Evolutionary conservation across 2,888 invertebrate genomes (phyloP), one percentile per base, ranked within the genome.

Genomic region (Caenorhabditis macrosperma): DNA sequence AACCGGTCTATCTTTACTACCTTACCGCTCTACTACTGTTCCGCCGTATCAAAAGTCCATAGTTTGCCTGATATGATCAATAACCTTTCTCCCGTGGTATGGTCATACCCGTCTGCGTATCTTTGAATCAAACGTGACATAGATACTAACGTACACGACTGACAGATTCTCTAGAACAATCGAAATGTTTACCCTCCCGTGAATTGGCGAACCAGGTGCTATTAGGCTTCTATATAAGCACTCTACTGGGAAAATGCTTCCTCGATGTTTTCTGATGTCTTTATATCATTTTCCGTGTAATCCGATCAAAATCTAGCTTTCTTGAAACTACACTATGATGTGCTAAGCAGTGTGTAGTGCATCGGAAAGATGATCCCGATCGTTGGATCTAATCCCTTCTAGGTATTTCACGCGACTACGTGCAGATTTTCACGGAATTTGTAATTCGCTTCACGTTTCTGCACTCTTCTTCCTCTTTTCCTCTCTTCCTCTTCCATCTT

Each of bases 91-190:
- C 30, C 17, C 17, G 24, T n/a, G 24, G 41, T 33, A 46, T 57
- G 30, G 20, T 64, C 30, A 59, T 59, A 74, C 66, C 50, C 64
- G 74, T 64, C 74, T 74, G 72, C 63, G 72, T 64, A 35, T 72
- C 72, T 61, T 9, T 46, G 35, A 12, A 54, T 30, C 1, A 20
- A 61, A 44, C 60, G 60, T 60, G 52, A 63, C 52, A 55, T n/a
- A 71, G 71, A 48, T 48, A 48, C 48, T 22, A 48, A 41, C n/a
- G n/a, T n/a, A n/a, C 4, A 41, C 41, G 41, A 15, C 41, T 6
- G 24, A 24, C 48, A 26, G 26, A 28, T 54, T 17, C 28, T 54
- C 54, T 54, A 54, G 54, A 54, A 33, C 30, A 54, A 33, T 54
- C 33, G 15, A 10, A 52, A 30, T 52, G 52, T 52, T 52, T 52